These are phyloP conservation scores for Lymantria monacha DNA, from an alignment of 2,888 invertebrate species.

Conservation along the genomic window DNA sequence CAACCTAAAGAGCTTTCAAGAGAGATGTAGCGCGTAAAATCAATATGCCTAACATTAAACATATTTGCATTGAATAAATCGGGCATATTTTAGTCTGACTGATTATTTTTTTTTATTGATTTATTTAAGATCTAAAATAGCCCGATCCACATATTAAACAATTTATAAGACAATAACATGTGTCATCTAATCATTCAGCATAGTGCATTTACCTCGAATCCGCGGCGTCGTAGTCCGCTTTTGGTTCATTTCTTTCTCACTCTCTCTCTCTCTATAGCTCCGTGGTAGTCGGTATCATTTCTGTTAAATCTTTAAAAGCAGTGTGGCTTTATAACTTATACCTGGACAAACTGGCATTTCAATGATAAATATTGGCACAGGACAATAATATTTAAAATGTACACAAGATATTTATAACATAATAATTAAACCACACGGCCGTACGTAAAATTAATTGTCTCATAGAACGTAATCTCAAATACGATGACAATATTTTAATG, in stretches of 20 bases:
- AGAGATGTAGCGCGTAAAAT: conserved; percentile 35
- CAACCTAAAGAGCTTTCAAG: conserved; percentile 49
- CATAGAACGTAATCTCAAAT: conserved; percentile 34
- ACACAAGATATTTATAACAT: conserved; percentile 28
- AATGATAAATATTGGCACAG: conserved; percentile 64
- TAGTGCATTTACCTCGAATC: conserved; percentile 76
- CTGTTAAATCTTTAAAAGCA: conserved; percentile 67
- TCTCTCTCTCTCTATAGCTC: conserved; percentile 62
- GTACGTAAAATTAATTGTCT: conserved; percentile 29
- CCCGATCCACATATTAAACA: conserved; percentile 41
- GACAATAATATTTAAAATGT: conserved; percentile 32
- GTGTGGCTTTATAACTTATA: conserved; percentile 74
- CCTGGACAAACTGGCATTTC: conserved; percentile 77
- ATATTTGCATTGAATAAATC: conserved; percentile 30
- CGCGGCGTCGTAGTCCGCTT: conserved; percentile 58
- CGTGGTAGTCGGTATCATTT: conserved; percentile 58
- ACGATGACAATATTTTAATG: conserved; percentile 47
- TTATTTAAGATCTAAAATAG: conserved; percentile 12
- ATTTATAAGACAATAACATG: conserved; percentile 27
- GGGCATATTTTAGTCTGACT: conserved; percentile 6
- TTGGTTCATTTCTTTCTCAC: conserved; percentile 51
- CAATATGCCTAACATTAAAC: conserved; percentile 33
- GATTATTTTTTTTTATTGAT: neutral
- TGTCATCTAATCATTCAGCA: conserved; percentile 59
- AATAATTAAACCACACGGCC: conserved; percentile 66